Conservation (phyloP, 1,140 invertebrate genomes). For the Chlorops oryzae region DNA sequence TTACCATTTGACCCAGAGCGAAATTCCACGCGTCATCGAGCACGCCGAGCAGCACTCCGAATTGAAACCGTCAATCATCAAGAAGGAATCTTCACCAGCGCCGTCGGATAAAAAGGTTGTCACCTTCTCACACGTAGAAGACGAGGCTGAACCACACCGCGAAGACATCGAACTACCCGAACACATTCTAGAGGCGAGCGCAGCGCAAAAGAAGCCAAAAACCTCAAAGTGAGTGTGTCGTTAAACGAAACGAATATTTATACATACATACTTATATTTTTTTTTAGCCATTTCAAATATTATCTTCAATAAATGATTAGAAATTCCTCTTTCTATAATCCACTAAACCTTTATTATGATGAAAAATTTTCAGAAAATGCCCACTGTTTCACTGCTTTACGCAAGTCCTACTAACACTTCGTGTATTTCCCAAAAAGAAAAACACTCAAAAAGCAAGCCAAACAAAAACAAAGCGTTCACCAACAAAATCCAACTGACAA, state of each 20-base stretch:
- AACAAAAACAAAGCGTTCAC: constrained; percentile 18
- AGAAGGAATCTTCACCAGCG: constrained; percentile 41
- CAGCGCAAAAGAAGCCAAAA: too few species aligned
- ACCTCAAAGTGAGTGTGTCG: not conserved
- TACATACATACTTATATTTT: not conserved
- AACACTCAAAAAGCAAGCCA: constrained; percentile 3
- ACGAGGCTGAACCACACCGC: constrained; percentile 43
- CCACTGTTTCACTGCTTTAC: constrained; percentile 35
- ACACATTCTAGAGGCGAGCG: constrained; percentile 30
- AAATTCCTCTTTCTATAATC: too few species aligned
- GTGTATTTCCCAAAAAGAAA: constrained; percentile 13
- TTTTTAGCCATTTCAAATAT: too few species aligned
- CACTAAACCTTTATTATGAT: too few species aligned
- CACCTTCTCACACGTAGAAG: constrained; percentile 45
- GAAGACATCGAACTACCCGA: constrained; percentile 42
- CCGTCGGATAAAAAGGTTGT: constrained; percentile 46
- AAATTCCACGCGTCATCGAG: constrained; percentile 4
- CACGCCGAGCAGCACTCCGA: constrained; percentile 7
- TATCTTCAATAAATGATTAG: too few species aligned
- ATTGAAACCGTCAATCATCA: constrained; percentile 26
- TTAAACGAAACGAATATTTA: not conserved
- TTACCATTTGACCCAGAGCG: not conserved
- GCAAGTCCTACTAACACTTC: constrained; percentile 44
- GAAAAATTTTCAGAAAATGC: constrained; percentile 42
- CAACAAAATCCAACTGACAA: too few species aligned